A percentile compares a stretch with the other conserved stretches of the same genome.
phyloP scores from a whole-genome alignment of 2,113 vertebrate genomes.

The Lophotis ruficrista region DNA sequence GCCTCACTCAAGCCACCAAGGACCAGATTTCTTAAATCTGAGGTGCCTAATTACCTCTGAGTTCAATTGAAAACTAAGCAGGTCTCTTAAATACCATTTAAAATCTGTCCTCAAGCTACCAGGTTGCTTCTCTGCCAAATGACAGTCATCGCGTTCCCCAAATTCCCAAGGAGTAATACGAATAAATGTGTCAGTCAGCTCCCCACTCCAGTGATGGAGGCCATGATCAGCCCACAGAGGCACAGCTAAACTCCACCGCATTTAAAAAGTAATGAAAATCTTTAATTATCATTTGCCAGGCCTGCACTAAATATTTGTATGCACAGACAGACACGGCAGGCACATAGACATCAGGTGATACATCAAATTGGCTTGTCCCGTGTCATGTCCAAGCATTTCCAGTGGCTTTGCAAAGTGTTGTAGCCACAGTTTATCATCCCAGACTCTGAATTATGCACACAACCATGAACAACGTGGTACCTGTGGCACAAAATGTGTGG shows the following conservation, averaged over 20 bases:
- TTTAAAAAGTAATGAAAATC: neutral
- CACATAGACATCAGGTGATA: neutral
- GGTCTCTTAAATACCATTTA: slow-evolving; percentile 10
- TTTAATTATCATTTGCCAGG: neutral
- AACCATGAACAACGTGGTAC: accelerated
- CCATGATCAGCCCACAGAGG: neutral
- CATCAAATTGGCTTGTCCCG: neutral
- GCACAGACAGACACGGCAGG: neutral
- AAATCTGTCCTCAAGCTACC: slow-evolving; percentile 23
- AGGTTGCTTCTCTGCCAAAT: neutral
- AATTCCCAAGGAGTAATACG: neutral
- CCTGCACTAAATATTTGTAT: neutral
- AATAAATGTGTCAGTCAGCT: neutral
- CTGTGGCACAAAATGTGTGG: accelerated
- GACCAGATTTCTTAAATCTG: neutral
- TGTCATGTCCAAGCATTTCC: neutral
- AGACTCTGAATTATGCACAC: neutral
- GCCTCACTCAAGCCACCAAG: neutral
- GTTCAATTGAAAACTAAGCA: neutral
- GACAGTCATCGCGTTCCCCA: neutral
- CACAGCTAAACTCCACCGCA: neutral
- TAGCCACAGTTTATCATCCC: neutral
- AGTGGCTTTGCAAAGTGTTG: neutral
- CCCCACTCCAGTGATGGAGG: neutral
- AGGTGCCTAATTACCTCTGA: slow-evolving; percentile 27